Percentiles rank a stretch among this genome's conserved stretches.
These are phyloP conservation scores for Callaeas wilsoni DNA, from an alignment of 2,113 vertebrate genomes.

Conservation along the genomic window DNA sequence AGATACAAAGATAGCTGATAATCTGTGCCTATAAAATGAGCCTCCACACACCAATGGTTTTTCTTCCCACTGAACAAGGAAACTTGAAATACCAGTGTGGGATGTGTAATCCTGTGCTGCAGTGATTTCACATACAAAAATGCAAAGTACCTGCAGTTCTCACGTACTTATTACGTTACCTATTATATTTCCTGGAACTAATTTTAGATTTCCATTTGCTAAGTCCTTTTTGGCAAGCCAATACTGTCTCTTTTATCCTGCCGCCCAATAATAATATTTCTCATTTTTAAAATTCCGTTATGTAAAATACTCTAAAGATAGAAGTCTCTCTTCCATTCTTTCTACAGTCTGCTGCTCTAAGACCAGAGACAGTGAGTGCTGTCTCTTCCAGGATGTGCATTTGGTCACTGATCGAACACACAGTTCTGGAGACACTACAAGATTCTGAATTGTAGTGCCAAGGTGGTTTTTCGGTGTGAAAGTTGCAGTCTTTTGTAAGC, in stretches of 20 bases:
- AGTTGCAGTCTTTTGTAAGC: not conserved
- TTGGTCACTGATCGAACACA: not conserved
- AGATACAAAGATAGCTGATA: not conserved
- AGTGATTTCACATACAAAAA: conserved; percentile 11
- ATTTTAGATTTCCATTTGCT: conserved; percentile 12
- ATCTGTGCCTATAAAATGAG: not conserved
- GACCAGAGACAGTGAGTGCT: not conserved
- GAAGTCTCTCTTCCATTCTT: not conserved
- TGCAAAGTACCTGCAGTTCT: conserved; percentile 27
- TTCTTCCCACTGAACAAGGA: conserved; percentile 1
- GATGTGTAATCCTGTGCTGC: conserved; percentile 21
- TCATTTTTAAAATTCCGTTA: not conserved
- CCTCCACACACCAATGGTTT: not conserved
- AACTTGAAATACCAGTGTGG: conserved; percentile 40
- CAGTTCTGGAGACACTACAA: not conserved
- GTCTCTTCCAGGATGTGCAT: not conserved
- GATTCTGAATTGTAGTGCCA: not conserved
- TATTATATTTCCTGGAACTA: conserved; percentile 10
- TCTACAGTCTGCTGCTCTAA: not conserved
- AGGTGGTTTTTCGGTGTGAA: not conserved
- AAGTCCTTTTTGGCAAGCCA: not conserved
- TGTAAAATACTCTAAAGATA: not conserved
- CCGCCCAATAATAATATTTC: not conserved
- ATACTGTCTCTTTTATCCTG: not conserved
- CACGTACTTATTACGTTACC: not conserved